Evolutionary conservation across 1,140 invertebrate species (phyloP).

Genomic region (Babylonia areolata): DNA sequence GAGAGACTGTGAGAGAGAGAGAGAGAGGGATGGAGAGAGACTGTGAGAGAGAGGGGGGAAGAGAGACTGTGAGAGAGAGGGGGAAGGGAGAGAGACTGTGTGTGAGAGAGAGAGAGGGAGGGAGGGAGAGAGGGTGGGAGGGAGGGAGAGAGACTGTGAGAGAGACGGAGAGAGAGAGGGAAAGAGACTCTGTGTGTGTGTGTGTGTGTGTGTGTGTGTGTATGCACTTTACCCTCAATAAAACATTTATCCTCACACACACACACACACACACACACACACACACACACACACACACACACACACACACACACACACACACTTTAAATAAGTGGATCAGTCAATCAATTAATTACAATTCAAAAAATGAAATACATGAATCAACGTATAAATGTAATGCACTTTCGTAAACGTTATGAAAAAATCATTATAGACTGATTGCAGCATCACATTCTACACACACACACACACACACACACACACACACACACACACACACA

Average conservation of each 20-base stretch:
- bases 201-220: too few species aligned
- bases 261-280: not conserved
- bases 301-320: constrained; percentile 8
- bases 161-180: not conserved
- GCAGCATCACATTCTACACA: too few species aligned
- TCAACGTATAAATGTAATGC: too few species aligned
- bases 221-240: too few species aligned
- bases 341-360: too few species aligned
- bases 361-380: too few species aligned
- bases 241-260: not conserved
- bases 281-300: not conserved
- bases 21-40: not conserved
- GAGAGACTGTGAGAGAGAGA: not conserved
- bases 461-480: constrained; percentile 2
- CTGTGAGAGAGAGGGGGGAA: not conserved
- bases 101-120: not conserved
- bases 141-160: too few species aligned
- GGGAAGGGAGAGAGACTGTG: not conserved
- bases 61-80: not conserved
- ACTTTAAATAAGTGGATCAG: too few species aligned
- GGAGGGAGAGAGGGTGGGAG: not conserved
- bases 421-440: too few species aligned
- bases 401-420: too few species aligned
- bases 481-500: constrained; percentile 23
- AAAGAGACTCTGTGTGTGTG: too few species aligned